Evolutionary conservation across 2,113 vertebrate species (phyloP).

Genomic region (Vulpes lagopus): DNA sequence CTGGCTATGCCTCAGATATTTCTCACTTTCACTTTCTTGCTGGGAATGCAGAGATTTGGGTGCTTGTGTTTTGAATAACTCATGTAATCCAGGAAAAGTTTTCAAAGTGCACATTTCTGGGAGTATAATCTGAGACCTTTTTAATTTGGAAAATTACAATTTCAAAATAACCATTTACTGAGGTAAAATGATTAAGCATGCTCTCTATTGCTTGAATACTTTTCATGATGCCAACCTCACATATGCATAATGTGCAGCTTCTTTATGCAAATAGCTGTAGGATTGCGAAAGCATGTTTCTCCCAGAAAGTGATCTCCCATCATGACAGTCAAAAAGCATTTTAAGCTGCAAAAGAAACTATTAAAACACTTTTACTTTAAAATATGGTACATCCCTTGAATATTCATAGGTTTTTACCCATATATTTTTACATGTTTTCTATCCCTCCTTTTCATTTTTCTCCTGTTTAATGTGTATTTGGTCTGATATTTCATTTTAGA

Average conservation of each 20-base stretch:
- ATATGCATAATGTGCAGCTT: background rate
- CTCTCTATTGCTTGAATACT: conserved; percentile 3
- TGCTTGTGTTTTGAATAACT: background rate
- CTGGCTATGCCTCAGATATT: too few species aligned
- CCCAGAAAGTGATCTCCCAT: background rate
- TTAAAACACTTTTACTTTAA: conserved; percentile 6
- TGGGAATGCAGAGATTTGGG: background rate
- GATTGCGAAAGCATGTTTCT: background rate
- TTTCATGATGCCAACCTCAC: background rate
- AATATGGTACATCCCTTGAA: background rate
- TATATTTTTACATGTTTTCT: background rate
- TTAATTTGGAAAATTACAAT: conserved; percentile 18
- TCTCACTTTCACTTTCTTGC: background rate
- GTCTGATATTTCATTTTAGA: background rate
- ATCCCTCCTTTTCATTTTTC: background rate
- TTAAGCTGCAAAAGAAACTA: background rate
- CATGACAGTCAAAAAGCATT: background rate
- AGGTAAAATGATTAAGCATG: background rate
- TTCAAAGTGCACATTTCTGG: background rate
- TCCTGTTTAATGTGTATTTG: background rate
- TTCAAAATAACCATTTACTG: conserved; percentile 41
- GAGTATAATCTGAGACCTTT: background rate
- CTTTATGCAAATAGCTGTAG: background rate
- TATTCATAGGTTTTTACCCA: background rate
- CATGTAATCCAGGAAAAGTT: conserved; percentile 10